Evolutionary conservation across 2,888 invertebrate genomes (phyloP).

Genomic region (Philhelius pedissequus): DNA sequence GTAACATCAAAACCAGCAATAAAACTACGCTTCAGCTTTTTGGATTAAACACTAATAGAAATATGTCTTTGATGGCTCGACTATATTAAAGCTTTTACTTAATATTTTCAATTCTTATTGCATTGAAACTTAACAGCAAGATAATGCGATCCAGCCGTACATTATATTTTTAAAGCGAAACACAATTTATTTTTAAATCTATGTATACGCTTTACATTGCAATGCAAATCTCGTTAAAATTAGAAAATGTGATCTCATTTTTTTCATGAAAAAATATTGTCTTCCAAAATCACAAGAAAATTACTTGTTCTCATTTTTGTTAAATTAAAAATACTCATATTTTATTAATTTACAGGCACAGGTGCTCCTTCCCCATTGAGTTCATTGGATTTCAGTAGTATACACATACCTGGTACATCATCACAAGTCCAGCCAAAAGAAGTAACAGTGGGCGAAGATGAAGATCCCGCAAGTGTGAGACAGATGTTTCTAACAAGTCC

Average conservation of each 20-base stretch:
- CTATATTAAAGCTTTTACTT: too few species aligned
- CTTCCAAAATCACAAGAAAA: not conserved
- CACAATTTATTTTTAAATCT: not conserved
- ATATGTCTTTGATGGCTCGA: too few species aligned
- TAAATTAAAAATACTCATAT: not conserved
- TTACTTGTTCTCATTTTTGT: not conserved
- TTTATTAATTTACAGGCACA: slow-evolving; percentile 25
- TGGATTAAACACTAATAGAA: too few species aligned
- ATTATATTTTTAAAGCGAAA: not conserved
- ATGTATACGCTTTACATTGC: not conserved
- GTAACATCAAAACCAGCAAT: too few species aligned
- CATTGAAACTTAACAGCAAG: too few species aligned
- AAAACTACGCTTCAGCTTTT: too few species aligned
- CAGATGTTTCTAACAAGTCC: slow-evolving; percentile 94
- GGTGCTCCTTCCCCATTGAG: slow-evolving; percentile 50
- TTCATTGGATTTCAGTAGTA: slow-evolving; percentile 48
- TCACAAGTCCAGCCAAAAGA: slow-evolving; percentile 72
- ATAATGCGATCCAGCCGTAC: too few species aligned
- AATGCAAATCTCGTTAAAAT: not conserved
- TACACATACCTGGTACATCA: slow-evolving; percentile 39
- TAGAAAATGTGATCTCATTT: not conserved
- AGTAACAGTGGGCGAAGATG: slow-evolving; percentile 81
- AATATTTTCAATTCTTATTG: too few species aligned
- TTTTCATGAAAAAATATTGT: not conserved
- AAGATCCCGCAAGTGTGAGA: slow-evolving; percentile 90